Percentiles rank a stretch among this genome's conserved stretches.
Evolutionary conservation across 2,113 vertebrate genomes (phyloP).

Genomic region (Corvus moneduloides): DNA sequence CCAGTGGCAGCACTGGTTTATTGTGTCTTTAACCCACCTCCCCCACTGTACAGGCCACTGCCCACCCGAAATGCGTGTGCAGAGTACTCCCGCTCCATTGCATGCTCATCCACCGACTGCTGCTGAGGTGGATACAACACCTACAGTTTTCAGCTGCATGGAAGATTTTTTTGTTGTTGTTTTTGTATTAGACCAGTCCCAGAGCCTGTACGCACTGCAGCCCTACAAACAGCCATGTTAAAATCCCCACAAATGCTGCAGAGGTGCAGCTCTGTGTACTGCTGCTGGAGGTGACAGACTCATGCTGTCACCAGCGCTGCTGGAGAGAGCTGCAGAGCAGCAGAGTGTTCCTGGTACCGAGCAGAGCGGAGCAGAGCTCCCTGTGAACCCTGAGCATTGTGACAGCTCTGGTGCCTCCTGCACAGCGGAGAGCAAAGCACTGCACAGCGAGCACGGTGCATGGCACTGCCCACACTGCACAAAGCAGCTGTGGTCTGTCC

Average conservation of each 20-base stretch:
- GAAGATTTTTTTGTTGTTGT: neutral
- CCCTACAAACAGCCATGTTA: too few relatives aligned
- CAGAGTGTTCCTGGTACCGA: neutral
- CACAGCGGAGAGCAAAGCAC: neutral
- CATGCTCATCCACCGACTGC: accelerated
- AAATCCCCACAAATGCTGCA: neutral
- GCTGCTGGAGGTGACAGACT: neutral
- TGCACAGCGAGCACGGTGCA: accelerated
- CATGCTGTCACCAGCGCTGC: neutral
- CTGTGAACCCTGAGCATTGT: neutral
- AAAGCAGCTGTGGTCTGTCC: accelerated
- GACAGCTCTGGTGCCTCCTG: neutral
- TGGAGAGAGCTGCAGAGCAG: neutral
- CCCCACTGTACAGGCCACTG: accelerated
- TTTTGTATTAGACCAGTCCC: too few relatives aligned
- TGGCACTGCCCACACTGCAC: neutral
- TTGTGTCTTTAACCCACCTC: neutral
- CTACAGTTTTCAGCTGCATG: neutral
- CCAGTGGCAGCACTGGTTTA: neutral
- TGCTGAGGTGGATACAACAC: accelerated
- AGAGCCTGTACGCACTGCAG: neutral
- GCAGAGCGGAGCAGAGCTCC: neutral
- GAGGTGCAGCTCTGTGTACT: neutral
- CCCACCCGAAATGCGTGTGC: accelerated
- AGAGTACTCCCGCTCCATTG: accelerated